These are phyloP conservation scores for Drosophila neocordata DNA, from an alignment of 1,140 invertebrate genomes.

Conservation along the genomic window DNA sequence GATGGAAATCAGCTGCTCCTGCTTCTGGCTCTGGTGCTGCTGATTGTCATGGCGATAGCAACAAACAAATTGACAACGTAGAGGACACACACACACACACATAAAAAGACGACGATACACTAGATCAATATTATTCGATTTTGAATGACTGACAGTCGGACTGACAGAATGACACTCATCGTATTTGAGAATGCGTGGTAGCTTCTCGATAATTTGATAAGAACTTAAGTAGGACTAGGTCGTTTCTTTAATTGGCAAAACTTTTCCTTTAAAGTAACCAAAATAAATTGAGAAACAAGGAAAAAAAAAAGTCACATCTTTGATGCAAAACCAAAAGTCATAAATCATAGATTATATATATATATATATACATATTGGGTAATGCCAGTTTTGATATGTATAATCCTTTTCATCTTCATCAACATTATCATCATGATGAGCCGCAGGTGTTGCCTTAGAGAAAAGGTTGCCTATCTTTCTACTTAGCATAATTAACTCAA, in stretches of 20 bases:
- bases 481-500: conserved; percentile 9
- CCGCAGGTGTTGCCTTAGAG: conserved; percentile 53
- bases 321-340: conserved; percentile 39
- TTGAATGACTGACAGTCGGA: conserved; percentile 54
- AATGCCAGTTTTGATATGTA: conserved; percentile 24
- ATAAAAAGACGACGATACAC: conserved; percentile 26
- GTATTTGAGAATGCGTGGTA: conserved; percentile 27
- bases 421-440: background rate
- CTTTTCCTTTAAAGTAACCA: background rate
- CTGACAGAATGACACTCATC: conserved; percentile 46
- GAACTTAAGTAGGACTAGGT: conserved; percentile 35
- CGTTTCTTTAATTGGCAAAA: conserved; percentile 35
- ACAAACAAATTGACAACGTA: conserved; percentile 67
- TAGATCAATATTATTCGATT: conserved; percentile 73
- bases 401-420: conserved; percentile 14
- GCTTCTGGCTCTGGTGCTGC: conserved; percentile 5
- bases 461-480: conserved; percentile 36
- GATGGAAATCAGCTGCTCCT: conserved; percentile 64
- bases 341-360: conserved; percentile 70
- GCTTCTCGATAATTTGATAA: conserved; percentile 45
- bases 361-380: background rate
- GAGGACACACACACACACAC: conserved; percentile 39
- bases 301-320: background rate
- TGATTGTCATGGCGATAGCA: conserved; percentile 70
- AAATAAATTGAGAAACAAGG: conserved; percentile 19